These are phyloP conservation scores for Macrocentrus cingulum DNA, from an alignment of 1,140 invertebrate species.

Conservation along the genomic window DNA sequence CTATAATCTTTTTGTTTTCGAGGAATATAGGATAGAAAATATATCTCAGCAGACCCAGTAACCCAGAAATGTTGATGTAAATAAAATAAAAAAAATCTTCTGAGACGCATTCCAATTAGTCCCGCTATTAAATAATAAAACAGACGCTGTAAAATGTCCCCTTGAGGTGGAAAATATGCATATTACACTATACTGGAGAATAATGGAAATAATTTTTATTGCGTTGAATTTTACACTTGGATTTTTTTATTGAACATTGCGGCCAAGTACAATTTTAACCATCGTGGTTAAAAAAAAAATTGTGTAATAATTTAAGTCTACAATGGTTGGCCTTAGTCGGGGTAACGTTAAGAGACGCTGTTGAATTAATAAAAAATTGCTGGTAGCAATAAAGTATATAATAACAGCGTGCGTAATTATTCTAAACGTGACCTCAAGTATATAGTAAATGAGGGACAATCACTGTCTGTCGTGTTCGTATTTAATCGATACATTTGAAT, in stretches of 20 bases:
- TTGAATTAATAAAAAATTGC: constrained; percentile 23
- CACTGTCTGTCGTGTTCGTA: constrained; percentile 12
- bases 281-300: constrained; percentile 17
- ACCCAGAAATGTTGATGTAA: constrained; percentile 18
- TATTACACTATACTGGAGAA: neutral
- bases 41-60: constrained; percentile 13
- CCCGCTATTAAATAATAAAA: no score
- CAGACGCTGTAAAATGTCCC: neutral
- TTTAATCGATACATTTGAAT: neutral
- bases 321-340: constrained; percentile 30
- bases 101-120: constrained; percentile 2
- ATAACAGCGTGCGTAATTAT: constrained; percentile 21
- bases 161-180: neutral
- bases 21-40: neutral
- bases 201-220: neutral
- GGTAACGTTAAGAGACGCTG: constrained; percentile 29
- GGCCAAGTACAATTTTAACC: constrained; percentile 25
- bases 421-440: constrained; percentile 30
- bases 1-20: no score
- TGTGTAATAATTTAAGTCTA: constrained; percentile 31
- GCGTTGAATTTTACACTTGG: constrained; percentile 18
- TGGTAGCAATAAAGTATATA: constrained; percentile 9
- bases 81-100: constrained; percentile 2
- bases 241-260: constrained; percentile 28
- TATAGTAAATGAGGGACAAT: constrained; percentile 11